Conservation (phyloP, 2,888 invertebrate species). For the Xanthorhoe designata region DNA sequence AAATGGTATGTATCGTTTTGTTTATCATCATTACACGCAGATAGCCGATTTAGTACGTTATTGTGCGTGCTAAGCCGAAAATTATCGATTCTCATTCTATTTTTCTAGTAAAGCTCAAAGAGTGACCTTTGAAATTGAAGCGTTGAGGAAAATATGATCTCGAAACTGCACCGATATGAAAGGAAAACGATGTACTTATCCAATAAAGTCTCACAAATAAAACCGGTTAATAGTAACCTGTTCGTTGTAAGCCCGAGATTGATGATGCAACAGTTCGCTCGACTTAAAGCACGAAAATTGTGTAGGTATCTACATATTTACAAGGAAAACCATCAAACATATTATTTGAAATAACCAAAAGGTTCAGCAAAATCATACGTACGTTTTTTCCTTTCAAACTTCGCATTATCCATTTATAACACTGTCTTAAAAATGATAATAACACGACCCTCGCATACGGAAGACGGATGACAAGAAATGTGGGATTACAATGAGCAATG, state of each 20-base stretch:
- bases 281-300: background rate
- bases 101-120: too few relatives aligned
- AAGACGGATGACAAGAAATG: slow-evolving; percentile 26
- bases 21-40: slow-evolving; percentile 43
- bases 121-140: background rate
- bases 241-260: slow-evolving; percentile 8
- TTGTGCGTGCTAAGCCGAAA: slow-evolving; percentile 16
- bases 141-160: background rate
- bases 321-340: background rate
- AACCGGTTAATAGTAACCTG: slow-evolving; percentile 14
- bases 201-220: background rate
- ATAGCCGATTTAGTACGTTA: slow-evolving; percentile 35
- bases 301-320: too few relatives aligned
- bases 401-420: slow-evolving; percentile 17
- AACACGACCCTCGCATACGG: slow-evolving; percentile 30
- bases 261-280: slow-evolving; percentile 4
- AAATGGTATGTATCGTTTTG: slow-evolving; percentile 38
- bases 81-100: slow-evolving; percentile 23
- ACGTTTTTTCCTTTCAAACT: background rate
- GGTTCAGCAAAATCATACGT: background rate
- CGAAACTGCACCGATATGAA: slow-evolving; percentile 4
- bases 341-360: too few relatives aligned
- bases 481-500: slow-evolving; percentile 27
- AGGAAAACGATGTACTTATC: slow-evolving; percentile 16
- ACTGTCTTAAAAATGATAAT: slow-evolving; percentile 12